Evolutionary conservation across 2,113 vertebrate genomes (phyloP).

Genomic region (Misgurnus mizolepis): DNA sequence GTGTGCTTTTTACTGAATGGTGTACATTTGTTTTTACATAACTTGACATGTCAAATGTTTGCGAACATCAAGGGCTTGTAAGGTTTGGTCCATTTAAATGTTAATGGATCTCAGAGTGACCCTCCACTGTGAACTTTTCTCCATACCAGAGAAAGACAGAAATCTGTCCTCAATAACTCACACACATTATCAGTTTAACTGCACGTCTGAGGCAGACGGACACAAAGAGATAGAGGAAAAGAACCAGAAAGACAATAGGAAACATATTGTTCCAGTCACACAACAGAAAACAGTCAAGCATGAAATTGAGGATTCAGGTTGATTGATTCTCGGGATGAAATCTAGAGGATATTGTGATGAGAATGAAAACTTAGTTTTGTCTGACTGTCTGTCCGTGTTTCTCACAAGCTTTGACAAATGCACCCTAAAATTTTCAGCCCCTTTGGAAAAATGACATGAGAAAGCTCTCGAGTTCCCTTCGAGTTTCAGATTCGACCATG

Average conservation of each 20-base stretch:
- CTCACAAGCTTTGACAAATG: too few relatives aligned
- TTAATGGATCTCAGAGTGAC: constrained; percentile 26
- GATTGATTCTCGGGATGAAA: constrained; percentile 3
- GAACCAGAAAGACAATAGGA: neutral
- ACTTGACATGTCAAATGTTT: neutral
- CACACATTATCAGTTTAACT: constrained; percentile 42
- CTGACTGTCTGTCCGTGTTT: too few relatives aligned
- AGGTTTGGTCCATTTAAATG: constrained; percentile 43
- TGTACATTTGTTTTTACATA: neutral
- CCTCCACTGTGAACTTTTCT: neutral
- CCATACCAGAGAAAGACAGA: constrained; percentile 46
- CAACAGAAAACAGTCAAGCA: constrained; percentile 38
- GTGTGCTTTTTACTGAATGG: too few relatives aligned
- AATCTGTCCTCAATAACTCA: constrained; percentile 41
- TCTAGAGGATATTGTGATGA: neutral
- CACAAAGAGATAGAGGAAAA: neutral
- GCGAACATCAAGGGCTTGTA: neutral
- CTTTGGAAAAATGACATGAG: too few relatives aligned
- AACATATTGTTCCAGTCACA: neutral
- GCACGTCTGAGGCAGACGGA: neutral
- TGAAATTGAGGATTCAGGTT: constrained; percentile 41
- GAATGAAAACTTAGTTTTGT: neutral
- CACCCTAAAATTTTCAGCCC: too few relatives aligned
- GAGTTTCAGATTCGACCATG: too few relatives aligned
- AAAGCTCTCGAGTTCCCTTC: too few relatives aligned